phyloP scores from a whole-genome alignment of 1,140 invertebrate genomes.

The Lepidotrigona ventralis region DNA sequence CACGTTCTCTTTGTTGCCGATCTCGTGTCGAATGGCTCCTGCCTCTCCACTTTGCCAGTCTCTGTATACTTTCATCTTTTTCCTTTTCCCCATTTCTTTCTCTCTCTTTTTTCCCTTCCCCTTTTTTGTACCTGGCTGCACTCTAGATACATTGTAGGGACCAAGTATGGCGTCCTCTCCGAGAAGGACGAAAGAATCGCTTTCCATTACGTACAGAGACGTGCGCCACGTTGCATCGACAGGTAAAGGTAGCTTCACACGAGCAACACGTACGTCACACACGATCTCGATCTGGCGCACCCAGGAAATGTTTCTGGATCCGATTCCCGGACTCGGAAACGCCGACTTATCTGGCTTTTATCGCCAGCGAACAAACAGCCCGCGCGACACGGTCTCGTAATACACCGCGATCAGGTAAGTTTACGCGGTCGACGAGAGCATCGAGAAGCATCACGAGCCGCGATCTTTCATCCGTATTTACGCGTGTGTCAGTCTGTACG shows the following conservation, averaged over 20 bases:
- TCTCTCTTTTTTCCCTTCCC: not conserved
- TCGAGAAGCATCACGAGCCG: not conserved
- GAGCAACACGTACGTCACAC: not conserved
- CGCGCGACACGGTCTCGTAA: not conserved
- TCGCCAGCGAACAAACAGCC: constrained; percentile 33
- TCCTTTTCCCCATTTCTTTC: not conserved
- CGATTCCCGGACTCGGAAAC: constrained; percentile 51
- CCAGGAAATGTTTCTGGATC: constrained; percentile 59
- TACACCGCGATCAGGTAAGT: not conserved
- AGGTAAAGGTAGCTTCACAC: constrained; percentile 31
- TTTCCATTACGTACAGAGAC: constrained; percentile 46
- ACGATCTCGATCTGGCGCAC: constrained; percentile 27
- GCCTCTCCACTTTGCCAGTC: constrained; percentile 40
- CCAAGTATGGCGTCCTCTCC: constrained; percentile 20
- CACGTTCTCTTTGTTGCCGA: constrained; percentile 50
- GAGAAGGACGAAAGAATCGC: constrained; percentile 41
- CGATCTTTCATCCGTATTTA: not conserved
- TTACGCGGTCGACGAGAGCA: not conserved
- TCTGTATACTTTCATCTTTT: constrained; percentile 25
- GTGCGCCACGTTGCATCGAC: constrained; percentile 16
- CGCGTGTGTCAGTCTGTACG: not conserved
- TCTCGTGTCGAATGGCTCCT: constrained; percentile 48
- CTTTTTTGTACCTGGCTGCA: constrained; percentile 44
- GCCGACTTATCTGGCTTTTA: constrained; percentile 52
- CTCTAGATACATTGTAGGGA: constrained; percentile 37